Base-by-base conservation (phyloP, 2,113 vertebrate genomes). In the Gasterosteus nipponicus region DNA sequence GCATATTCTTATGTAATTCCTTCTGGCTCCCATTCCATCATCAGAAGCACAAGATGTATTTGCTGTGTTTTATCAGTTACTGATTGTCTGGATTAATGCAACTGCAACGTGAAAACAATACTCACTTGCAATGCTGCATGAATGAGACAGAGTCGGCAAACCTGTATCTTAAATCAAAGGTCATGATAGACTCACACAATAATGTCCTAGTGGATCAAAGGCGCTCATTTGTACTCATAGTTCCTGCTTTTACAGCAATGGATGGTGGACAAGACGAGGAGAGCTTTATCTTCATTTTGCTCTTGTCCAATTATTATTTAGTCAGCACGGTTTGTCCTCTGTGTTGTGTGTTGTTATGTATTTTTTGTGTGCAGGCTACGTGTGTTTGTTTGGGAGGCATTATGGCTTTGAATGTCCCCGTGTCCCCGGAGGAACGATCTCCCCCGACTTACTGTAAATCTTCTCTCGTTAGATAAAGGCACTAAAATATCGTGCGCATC, bases 241-340 rank as follows among this genome's bases (percentile, higher is more conserved):
- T 75, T 72, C 41, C 38, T 66, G 70, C 77, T 49, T 49, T 64
- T 35, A 51, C 35, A 58, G 76, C 88, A 89, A 88, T 90, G 78
- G 81, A 83, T 56, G 72, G 63, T 41, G 19, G 65, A 58, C 15
- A 18, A 70, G 82, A 33, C 42, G n/a, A n/a, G n/a, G n/a, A 68
- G 73, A 69, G 63, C 74, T 81, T 78, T 82, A 86, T 88, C 82
- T 70, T 47, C n/a, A 33, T 86, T 87, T 83, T n/a, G 83, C 84
- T 85, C 89, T 90, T 86, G 78, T 84, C 67, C 69, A 22, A n/a
- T 68, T 63, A 87, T 93, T 57, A 90, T 86, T 90, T 91, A 91
- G 91, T 89, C 82, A 91, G 47, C 65, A 61, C 60, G 51, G 42
- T 65, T 47, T 54, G 73, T 85, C 75, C 68, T 86, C n/a, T n/a